Percentiles rank a stretch among this genome's conserved stretches.
These are phyloP conservation scores for Chironomus riparius DNA, from an alignment of 2,888 invertebrate species.

Conservation along the genomic window DNA sequence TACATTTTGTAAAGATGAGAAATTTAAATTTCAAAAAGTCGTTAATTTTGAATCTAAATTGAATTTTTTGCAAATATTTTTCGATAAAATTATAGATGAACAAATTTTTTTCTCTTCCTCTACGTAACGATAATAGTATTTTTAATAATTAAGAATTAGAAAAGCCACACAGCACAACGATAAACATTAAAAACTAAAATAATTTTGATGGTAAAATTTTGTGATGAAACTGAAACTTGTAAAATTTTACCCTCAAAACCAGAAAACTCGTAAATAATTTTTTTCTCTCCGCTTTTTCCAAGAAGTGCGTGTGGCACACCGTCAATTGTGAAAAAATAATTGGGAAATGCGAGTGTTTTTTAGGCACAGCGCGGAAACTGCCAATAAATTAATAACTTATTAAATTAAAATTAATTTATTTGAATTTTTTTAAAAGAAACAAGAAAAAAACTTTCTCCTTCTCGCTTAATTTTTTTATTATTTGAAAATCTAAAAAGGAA, in stretches of 20 bases:
- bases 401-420: constrained; percentile 23
- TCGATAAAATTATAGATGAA: not conserved
- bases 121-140: not conserved
- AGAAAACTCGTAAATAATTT: not conserved
- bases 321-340: not conserved
- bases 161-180: not conserved
- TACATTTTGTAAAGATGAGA: no score
- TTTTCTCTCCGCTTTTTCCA: no score
- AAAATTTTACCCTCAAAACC: constrained; percentile 25
- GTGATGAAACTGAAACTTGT: constrained; percentile 20
- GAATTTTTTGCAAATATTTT: not conserved
- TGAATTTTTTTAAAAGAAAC: not conserved
- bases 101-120: not conserved
- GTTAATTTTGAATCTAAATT: not conserved
- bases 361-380: constrained; percentile 13
- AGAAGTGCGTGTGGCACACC: not conserved
- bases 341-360: not conserved
- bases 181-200: not conserved
- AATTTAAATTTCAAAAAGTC: no score
- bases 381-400: constrained; percentile 19
- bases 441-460: not conserved
- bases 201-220: constrained; percentile 20
- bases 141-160: not conserved
- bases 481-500: not conserved
- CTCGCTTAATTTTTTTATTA: not conserved